Evolutionary conservation across 2,888 invertebrate genomes (phyloP).

Genomic region (Apotomis capreana): DNA sequence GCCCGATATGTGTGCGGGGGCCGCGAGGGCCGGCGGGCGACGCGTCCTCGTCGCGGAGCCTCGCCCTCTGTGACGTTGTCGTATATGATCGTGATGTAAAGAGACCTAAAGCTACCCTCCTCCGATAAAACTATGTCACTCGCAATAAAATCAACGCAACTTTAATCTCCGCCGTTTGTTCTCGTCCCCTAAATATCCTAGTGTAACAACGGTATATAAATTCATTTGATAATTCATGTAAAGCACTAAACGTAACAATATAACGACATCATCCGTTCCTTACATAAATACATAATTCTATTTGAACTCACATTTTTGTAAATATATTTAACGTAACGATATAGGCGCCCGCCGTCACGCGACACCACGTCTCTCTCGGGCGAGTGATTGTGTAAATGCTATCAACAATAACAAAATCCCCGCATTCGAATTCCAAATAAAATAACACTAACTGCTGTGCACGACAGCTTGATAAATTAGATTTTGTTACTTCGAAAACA

Average conservation of each 20-base stretch:
- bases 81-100: constrained; percentile 24
- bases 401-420: too few species aligned
- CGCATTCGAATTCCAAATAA: too few species aligned
- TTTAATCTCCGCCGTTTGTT: constrained; percentile 26
- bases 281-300: constrained; percentile 8
- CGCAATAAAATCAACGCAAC: constrained; percentile 26
- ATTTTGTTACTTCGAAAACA: too few species aligned
- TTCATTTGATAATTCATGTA: constrained; percentile 29
- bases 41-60: constrained; percentile 15
- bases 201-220: constrained; percentile 19
- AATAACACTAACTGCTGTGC: too few species aligned
- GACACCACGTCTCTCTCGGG: too few species aligned
- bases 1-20: constrained; percentile 46
- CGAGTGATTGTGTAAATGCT: too few species aligned
- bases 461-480: too few species aligned
- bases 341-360: too few species aligned
- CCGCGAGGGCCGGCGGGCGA: not conserved
- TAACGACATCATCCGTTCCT: constrained; percentile 25
- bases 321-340: not conserved
- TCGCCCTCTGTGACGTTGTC: constrained; percentile 19
- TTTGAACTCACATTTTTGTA: constrained; percentile 29
- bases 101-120: constrained; percentile 28
- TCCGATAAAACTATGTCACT: constrained; percentile 14
- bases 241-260: constrained; percentile 11
- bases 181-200: constrained; percentile 4